Conservation (phyloP, 2,113 vertebrate species). For the Himantopus leucocephalus region DNA sequence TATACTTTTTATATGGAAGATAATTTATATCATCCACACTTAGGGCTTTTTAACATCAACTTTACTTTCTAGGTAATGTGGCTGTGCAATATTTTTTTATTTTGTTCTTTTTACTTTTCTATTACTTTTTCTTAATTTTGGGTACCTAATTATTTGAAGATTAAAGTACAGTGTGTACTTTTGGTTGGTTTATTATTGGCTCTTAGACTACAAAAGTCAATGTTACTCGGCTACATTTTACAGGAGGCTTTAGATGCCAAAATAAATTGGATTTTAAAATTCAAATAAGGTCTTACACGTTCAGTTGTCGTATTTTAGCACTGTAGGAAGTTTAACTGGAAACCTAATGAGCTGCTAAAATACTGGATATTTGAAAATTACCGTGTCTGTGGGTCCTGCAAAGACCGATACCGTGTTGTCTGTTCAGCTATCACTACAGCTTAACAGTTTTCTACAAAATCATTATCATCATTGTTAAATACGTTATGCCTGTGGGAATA, state of each 20-base stretch:
- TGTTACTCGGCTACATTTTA: constrained; percentile 53
- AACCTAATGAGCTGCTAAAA: constrained; percentile 87
- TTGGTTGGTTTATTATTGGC: constrained; percentile 59
- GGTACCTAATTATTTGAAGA: constrained; percentile 75
- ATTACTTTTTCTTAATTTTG: constrained; percentile 82
- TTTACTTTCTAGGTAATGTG: constrained; percentile 84
- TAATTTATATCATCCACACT: constrained; percentile 84
- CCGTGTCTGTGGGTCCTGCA: constrained; percentile 12
- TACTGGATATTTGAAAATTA: constrained; percentile 62
- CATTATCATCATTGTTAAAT: constrained; percentile 63
- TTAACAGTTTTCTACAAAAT: constrained; percentile 64
- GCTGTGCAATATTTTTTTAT: constrained; percentile 85
- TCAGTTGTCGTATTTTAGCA: constrained; percentile 65
- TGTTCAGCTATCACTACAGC: constrained; percentile 60
- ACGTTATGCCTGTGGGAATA: constrained; percentile 81
- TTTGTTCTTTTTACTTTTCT: constrained; percentile 89
- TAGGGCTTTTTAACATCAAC: constrained; percentile 78
- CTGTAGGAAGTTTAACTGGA: constrained; percentile 80
- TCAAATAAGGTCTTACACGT: constrained; percentile 55
- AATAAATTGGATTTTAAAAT: constrained; percentile 67
- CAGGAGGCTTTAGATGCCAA: constrained; percentile 66
- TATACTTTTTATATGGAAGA: constrained; percentile 85
- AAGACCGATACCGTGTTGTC: constrained; percentile 57
- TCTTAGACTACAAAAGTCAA: constrained; percentile 44
- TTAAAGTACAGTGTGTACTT: constrained; percentile 67